Base-by-base conservation (phyloP, 1,140 invertebrate genomes). In the Conus betulinus region DNA sequence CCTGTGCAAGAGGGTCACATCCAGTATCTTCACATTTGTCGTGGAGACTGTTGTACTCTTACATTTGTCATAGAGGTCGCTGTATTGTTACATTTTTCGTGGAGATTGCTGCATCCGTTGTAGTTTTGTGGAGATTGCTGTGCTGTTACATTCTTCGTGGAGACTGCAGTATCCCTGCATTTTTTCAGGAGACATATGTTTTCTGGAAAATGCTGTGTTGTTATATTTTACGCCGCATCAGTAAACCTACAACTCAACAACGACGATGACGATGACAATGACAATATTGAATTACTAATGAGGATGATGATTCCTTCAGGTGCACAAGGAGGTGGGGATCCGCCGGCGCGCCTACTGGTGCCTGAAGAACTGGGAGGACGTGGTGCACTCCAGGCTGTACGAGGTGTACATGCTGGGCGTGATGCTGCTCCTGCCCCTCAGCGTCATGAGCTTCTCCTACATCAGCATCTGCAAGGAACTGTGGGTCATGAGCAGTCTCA, bases 401-500 rank as follows among this genome's bases (percentile, higher is more conserved):
- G 97, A 97, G 93, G 91, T 97, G 0, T 97, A 97, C 92, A 97
- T 97, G 96, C 93, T 97, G 13, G 86, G 96, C 3, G 88, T 97
- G 15, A 96, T 97, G n/a, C 95, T 97, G 1, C 93, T 97, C 0
- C 90, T 97, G 1, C 97, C 97, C 0, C 95, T 97, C 5, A 92
- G 93, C 51, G 96, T 97, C 63, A 97, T 97, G 97, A 96, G 94
- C 5, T 96, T 96, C 88, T 96, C 97, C 81, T 97, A 97, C 91
- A 95, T 95, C 7, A 95, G 96, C 88, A 97, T 97, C 89, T 97
- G 97, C 91, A 96, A 96, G 93, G 97, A 97, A 93, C 96, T 97
- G 63, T 97, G 97, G 94, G 90, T 93, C 51, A 94, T 95, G 76
- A 92, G 92, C 5, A 91, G 91, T 27, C 85, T 87, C 11, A 87